phyloP scores from a whole-genome alignment of 2,888 invertebrate genomes.

The Smittia aterrima region DNA sequence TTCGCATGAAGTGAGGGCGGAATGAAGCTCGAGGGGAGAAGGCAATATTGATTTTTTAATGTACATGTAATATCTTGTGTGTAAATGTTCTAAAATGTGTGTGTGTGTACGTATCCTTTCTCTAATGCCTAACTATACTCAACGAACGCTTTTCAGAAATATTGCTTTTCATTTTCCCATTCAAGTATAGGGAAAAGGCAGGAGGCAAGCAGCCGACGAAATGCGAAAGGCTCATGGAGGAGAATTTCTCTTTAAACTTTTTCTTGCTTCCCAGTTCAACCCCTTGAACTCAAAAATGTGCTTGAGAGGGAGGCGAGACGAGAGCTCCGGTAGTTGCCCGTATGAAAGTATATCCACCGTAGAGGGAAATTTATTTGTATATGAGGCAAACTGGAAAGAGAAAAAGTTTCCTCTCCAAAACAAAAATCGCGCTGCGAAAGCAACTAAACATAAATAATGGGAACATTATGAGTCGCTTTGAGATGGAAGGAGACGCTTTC shows the following conservation, averaged over 20 bases:
- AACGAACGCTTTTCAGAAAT: constrained; percentile 16
- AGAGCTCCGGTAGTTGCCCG: background rate
- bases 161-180: constrained; percentile 31
- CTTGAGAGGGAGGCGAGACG: background rate
- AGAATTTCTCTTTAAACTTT: background rate
- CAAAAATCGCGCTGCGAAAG: constrained; percentile 7
- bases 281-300: constrained; percentile 4
- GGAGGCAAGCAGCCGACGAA: background rate
- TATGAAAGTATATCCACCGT: background rate
- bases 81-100: background rate
- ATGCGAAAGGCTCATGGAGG: background rate
- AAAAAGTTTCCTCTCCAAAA: background rate
- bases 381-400: background rate
- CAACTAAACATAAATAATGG: constrained; percentile 5
- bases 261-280: background rate
- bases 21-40: background rate
- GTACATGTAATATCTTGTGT: constrained; percentile 22
- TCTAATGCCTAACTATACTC: constrained; percentile 28
- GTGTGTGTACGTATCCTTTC: background rate
- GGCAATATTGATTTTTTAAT: constrained; percentile 35
- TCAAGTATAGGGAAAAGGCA: background rate
- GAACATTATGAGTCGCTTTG: background rate
- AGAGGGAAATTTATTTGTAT: background rate
- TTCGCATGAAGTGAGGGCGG: background rate
- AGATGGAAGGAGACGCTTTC: background rate